These are phyloP conservation scores for Physeter macrocephalus DNA, from an alignment of 2,113 vertebrate genomes.

Conservation along the genomic window DNA sequence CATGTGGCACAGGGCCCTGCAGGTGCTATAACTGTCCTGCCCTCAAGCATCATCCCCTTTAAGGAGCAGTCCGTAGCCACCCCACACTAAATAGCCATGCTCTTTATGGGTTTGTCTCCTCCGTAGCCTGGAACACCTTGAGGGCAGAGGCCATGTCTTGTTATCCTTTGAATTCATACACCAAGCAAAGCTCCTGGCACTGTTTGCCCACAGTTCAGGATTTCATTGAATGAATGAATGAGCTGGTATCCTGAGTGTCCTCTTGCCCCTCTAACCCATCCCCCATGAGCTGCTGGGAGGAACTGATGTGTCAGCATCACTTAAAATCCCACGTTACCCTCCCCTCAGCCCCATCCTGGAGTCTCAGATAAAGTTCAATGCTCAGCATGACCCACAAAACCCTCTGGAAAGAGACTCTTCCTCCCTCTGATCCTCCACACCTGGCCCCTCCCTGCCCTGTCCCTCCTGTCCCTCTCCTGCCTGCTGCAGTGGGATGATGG, in stretches of 20 bases:
- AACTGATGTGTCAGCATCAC: not conserved
- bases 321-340: not conserved
- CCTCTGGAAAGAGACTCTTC: not conserved
- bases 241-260: not conserved
- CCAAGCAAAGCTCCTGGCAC: not conserved
- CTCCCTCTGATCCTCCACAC: not conserved
- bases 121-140: fast-evolving
- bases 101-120: not conserved
- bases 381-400: not conserved
- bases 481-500: not conserved
- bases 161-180: not conserved
- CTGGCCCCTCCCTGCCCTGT: too few relatives aligned
- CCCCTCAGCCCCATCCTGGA: not conserved
- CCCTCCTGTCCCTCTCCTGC: too few relatives aligned
- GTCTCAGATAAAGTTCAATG: not conserved
- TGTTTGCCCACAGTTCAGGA: not conserved
- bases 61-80: fast-evolving
- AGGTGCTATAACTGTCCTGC: not conserved
- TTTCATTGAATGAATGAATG: not conserved
- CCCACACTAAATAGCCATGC: not conserved
- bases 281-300: not conserved
- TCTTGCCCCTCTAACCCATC: not conserved
- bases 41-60: not conserved
- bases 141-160: not conserved
- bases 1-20: fast-evolving